These are phyloP conservation scores for Scomber colias DNA, from an alignment of 2,113 vertebrate species.

Conservation along the genomic window DNA sequence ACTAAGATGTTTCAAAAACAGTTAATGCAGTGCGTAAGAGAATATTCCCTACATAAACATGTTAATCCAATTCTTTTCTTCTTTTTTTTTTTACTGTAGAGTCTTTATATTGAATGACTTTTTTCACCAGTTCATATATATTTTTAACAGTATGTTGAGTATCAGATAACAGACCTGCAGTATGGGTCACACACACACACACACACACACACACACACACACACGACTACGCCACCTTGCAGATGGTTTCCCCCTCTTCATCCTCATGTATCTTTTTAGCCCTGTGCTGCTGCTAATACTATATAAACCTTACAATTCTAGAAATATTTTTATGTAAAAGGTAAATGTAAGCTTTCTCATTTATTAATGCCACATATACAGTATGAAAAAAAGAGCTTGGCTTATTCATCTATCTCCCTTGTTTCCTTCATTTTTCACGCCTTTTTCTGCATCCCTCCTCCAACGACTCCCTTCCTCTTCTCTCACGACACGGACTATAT, in stretches of 20 bases:
- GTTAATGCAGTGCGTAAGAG: conserved; percentile 78
- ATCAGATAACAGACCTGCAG: conserved; percentile 60
- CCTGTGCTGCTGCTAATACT: conserved; percentile 95
- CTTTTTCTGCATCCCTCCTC: conserved; percentile 42
- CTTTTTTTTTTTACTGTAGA: conserved; percentile 82
- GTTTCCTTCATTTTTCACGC: conserved; percentile 76
- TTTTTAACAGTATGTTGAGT: conserved; percentile 75
- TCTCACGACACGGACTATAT: conserved; percentile 87
- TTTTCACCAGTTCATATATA: conserved; percentile 78
- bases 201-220: neutral
- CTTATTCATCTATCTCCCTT: conserved; percentile 89
- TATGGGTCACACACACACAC: conserved; percentile 34
- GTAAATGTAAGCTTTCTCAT: conserved; percentile 95
- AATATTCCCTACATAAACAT: conserved; percentile 77
- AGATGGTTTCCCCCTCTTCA: conserved; percentile 67
- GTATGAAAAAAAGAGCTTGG: conserved; percentile 88
- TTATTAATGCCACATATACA: conserved; percentile 95
- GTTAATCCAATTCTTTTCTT: conserved; percentile 69
- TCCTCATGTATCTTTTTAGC: conserved; percentile 86
- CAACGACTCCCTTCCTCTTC: conserved; percentile 55
- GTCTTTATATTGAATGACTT: conserved; percentile 83
- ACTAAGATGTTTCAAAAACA: conserved; percentile 81
- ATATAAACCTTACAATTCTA: conserved; percentile 92
- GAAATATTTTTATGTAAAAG: conserved; percentile 96
- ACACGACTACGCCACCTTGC: conserved; percentile 36